A percentile compares a stretch with the other conserved stretches of the same genome.
Conservation (phyloP, 2,113 vertebrate species). For the Monarcha castaneiventris region DNA sequence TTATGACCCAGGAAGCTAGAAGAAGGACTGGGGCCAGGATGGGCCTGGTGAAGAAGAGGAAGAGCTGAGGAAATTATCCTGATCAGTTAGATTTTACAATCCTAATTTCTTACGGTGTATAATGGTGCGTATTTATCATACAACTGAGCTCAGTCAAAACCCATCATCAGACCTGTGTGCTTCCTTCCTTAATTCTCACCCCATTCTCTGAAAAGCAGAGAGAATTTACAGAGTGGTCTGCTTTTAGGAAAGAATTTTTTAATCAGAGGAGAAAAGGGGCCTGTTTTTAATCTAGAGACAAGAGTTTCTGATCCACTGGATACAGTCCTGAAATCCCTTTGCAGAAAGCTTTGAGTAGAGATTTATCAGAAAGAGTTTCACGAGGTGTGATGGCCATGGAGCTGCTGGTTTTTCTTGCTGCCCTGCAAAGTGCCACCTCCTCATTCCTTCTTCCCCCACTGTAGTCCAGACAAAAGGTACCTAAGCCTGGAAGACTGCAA, state of each 20-base stretch:
- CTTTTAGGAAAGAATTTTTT: background rate
- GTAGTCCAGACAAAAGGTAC: background rate
- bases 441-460: background rate
- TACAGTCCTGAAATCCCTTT: background rate
- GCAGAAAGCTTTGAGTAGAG: background rate
- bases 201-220: background rate
- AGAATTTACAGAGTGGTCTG: background rate
- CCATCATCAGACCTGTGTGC: rapidly evolving
- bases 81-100: background rate
- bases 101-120: background rate
- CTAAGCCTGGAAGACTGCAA: background rate
- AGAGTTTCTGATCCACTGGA: background rate
- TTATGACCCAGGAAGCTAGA: background rate
- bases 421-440: background rate
- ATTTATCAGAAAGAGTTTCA: background rate
- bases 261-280: background rate
- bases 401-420: background rate
- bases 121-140: background rate
- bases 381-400: background rate
- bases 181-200: background rate
- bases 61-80: background rate
- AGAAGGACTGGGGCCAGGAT: background rate
- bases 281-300: background rate
- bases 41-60: background rate
- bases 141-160: background rate